Percentiles rank a stretch among this genome's conserved stretches.
phyloP scores from a whole-genome alignment of 2,888 invertebrate genomes.

The Cyaniris semiargus region DNA sequence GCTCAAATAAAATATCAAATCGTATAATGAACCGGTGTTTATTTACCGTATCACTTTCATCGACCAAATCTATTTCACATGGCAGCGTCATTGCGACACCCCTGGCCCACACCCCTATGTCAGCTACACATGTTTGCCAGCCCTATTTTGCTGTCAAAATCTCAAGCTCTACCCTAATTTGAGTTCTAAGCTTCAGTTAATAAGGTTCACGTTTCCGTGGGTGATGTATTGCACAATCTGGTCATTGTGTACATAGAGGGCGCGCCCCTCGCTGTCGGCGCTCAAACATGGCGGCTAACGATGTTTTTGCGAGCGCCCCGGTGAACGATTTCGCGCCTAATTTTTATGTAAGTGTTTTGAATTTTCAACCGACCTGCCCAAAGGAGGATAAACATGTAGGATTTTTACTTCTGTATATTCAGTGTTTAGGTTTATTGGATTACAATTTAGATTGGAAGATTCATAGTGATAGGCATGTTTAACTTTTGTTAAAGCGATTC shows the following conservation, averaged over 20 bases:
- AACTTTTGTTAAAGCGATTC: too few relatives aligned
- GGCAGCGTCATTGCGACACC: conserved; percentile 70
- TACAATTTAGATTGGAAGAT: too few relatives aligned
- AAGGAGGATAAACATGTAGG: background rate
- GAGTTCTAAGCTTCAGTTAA: conserved; percentile 43
- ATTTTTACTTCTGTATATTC: background rate
- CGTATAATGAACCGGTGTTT: conserved; percentile 39
- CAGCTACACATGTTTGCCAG: conserved; percentile 65
- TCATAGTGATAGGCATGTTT: too few relatives aligned
- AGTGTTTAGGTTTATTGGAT: too few relatives aligned
- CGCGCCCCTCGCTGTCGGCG: conserved; percentile 75
- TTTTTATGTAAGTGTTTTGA: conserved; percentile 63
- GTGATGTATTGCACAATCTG: conserved; percentile 41
- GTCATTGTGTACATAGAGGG: conserved; percentile 76
- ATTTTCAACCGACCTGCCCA: conserved; percentile 41
- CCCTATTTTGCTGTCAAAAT: conserved; percentile 46
- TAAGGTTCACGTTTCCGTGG: conserved; percentile 41
- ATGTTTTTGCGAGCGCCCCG: conserved; percentile 73
- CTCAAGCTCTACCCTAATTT: conserved; percentile 42
- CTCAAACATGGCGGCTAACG: conserved; percentile 78
- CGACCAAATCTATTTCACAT: conserved; percentile 76
- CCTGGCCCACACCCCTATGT: conserved; percentile 69
- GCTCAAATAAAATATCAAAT: background rate
- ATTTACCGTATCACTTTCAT: conserved; percentile 61
- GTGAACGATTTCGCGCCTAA: conserved; percentile 79